Percentiles rank a stretch among this genome's conserved stretches.
Evolutionary conservation across 2,888 invertebrate species (phyloP).

Genomic region (Electrophaes corylata): DNA sequence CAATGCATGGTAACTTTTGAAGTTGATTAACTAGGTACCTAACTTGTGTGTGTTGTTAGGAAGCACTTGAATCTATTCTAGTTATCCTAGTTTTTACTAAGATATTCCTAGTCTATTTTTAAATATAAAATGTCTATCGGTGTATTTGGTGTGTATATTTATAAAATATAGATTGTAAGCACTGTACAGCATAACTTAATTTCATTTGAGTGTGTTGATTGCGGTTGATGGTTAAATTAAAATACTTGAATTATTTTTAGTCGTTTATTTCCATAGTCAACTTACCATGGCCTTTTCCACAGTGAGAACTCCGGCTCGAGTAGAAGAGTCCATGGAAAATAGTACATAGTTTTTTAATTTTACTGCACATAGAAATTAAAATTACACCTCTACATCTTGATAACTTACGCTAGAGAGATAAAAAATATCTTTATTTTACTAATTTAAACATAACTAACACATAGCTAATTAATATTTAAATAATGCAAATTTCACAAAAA

Average conservation of each 20-base stretch:
- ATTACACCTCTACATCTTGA: conserved; percentile 33
- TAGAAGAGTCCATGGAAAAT: conserved; percentile 82
- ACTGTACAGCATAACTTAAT: conserved; percentile 12
- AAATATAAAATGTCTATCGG: neutral
- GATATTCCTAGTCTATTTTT: no score
- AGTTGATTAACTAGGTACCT: no score
- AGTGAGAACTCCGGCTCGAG: conserved; percentile 71
- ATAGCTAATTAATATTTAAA: conserved; percentile 32
- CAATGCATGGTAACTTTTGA: no score
- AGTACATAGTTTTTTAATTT: conserved; percentile 55
- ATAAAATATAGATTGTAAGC: neutral
- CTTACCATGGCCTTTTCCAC: conserved; percentile 82
- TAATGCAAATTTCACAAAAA: conserved; percentile 33
- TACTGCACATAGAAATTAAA: conserved; percentile 38
- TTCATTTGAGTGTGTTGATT: neutral
- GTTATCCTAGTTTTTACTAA: no score
- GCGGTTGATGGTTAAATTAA: neutral
- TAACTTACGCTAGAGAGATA: conserved; percentile 38
- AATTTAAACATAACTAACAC: conserved; percentile 41
- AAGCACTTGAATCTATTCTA: no score
- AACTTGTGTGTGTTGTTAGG: no score
- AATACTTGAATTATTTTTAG: conserved; percentile 47
- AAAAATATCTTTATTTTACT: conserved; percentile 35
- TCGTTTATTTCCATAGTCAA: conserved; percentile 71
- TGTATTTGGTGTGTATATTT: neutral